phyloP scores from a whole-genome alignment of 2,888 invertebrate species.

The Belgica antarctica region DNA sequence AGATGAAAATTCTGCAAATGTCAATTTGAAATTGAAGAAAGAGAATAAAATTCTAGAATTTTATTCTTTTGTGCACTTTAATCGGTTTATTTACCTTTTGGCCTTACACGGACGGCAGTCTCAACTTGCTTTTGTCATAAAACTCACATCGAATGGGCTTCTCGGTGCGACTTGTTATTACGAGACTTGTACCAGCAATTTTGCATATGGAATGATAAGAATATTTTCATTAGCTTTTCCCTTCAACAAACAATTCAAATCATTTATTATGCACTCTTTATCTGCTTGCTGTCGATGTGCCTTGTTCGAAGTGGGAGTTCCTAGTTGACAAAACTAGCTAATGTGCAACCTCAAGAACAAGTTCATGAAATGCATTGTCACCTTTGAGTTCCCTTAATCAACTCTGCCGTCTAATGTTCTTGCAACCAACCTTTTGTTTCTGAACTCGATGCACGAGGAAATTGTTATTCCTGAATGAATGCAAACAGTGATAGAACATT shows the following conservation, averaged over 20 bases:
- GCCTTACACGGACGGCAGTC: not conserved
- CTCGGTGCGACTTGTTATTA: conserved; percentile 10
- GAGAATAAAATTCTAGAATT: conserved; percentile 4
- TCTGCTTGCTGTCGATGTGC: conserved; percentile 13
- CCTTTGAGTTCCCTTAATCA: not conserved
- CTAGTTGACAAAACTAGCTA: too few relatives aligned
- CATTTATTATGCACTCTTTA: conserved; percentile 40
- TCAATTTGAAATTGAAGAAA: conserved; percentile 23
- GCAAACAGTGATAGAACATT: conserved; percentile 24
- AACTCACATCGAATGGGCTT: not conserved
- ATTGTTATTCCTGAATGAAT: conserved; percentile 28
- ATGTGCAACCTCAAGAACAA: too few relatives aligned
- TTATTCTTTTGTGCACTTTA: conserved; percentile 6
- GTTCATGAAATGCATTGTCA: too few relatives aligned
- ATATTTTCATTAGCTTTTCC: conserved; percentile 9
- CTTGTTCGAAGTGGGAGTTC: too few relatives aligned
- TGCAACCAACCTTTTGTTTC: conserved; percentile 4
- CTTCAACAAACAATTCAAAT: conserved; percentile 28
- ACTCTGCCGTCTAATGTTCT: not conserved
- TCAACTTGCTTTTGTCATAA: not conserved
- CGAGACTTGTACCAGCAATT: not conserved
- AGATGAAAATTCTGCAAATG: not conserved
- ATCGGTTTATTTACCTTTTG: conserved; percentile 34
- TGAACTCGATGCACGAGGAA: conserved; percentile 18
- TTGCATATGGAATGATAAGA: conserved; percentile 42